Evolutionary conservation across 2,113 vertebrate species (phyloP).

Genomic region (Entelurus aequoreus): DNA sequence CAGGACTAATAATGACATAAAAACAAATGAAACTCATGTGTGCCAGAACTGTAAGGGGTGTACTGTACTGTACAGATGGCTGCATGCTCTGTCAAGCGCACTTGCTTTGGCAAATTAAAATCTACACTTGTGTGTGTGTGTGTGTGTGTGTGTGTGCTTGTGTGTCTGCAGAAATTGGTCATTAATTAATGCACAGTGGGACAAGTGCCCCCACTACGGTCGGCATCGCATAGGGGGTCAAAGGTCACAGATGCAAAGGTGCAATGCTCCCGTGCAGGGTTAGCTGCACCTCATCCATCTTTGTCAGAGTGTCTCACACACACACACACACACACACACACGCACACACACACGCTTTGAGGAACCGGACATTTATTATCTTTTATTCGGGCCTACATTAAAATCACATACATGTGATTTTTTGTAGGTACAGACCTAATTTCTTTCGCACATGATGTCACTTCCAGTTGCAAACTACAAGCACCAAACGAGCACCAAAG

Average conservation of each 20-base stretch:
- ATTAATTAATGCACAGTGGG: constrained; percentile 55
- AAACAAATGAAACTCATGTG: no score
- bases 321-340: constrained; percentile 5
- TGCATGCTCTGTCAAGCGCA: constrained; percentile 6
- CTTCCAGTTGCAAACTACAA: no score
- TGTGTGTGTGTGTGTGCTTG: background rate
- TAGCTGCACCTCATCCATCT: constrained; percentile 43
- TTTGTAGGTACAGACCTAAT: no score
- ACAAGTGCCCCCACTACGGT: constrained; percentile 30
- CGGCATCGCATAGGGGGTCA: constrained; percentile 26
- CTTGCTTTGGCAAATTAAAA: constrained; percentile 14
- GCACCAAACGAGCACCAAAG: no score
- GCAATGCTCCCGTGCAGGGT: constrained; percentile 26
- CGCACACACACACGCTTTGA: background rate
- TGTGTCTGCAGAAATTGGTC: constrained; percentile 26
- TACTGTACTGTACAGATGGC: background rate
- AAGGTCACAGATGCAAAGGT: constrained; percentile 45
- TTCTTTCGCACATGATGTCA: no score
- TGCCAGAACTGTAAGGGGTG: no score
- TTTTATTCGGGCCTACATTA: no score
- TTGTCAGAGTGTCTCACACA: constrained; percentile 38
- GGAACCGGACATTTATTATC: no score
- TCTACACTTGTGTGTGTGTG: constrained; percentile 22
- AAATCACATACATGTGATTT: no score
- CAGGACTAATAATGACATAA: no score